phyloP scores from a whole-genome alignment of 2,797 vertebrate genomes.

The Hemibagrus guttatus region DNA sequence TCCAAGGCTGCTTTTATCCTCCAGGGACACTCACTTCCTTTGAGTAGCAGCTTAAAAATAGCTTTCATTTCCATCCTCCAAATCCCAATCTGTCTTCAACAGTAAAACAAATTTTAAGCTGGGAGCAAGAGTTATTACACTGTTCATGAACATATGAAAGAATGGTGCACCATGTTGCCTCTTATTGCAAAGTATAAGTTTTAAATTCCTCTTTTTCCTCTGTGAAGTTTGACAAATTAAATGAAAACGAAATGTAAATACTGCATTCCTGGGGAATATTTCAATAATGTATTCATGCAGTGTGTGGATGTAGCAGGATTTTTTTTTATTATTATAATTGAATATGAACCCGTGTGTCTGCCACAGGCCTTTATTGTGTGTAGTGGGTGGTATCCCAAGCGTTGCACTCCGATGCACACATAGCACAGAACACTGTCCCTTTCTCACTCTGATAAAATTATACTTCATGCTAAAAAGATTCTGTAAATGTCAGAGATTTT shows the following conservation, averaged over 20 bases:
- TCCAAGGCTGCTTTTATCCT: conserved; percentile 78
- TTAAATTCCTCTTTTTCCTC: background rate
- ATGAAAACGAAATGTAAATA: background rate
- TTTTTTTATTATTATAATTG: conserved; percentile 34
- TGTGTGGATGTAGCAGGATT: conserved; percentile 26
- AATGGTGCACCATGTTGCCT: background rate
- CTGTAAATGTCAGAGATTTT: conserved; percentile 46
- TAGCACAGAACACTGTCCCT: conserved; percentile 43
- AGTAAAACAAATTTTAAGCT: conserved; percentile 68
- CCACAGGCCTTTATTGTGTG: conserved; percentile 43
- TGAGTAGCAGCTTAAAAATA: conserved; percentile 78
- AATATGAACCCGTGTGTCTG: conserved; percentile 34
- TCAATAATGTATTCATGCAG: conserved; percentile 9
- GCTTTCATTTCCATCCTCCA: conserved; percentile 67
- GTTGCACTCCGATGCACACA: conserved; percentile 13
- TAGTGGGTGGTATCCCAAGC: conserved; percentile 34
- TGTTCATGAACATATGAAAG: background rate
- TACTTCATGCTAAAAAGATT: conserved; percentile 37
- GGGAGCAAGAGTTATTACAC: conserved; percentile 58
- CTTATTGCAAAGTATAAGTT: background rate
- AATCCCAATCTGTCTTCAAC: conserved; percentile 73
- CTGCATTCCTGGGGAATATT: background rate
- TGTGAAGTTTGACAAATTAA: background rate
- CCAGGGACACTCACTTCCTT: conserved; percentile 76
- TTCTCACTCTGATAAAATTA: conserved; percentile 30